phyloP scores from a whole-genome alignment of 2,888 invertebrate species.

The Zonitis immaculata region DNA sequence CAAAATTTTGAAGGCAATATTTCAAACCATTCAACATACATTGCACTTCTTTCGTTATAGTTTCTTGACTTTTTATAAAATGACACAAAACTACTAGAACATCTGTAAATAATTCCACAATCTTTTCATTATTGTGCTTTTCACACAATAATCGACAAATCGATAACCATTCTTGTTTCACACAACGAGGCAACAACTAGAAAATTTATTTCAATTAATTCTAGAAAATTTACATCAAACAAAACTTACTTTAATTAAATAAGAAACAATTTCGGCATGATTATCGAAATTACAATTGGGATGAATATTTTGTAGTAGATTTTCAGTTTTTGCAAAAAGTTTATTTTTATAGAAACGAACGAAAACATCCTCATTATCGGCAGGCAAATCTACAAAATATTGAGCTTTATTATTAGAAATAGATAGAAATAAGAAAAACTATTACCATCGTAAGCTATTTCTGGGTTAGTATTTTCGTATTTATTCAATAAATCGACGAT shows the following conservation, averaged over 20 bases:
- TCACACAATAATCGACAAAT: slow-evolving; percentile 30
- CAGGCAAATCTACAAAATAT: too few species aligned
- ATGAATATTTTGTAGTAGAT: slow-evolving; percentile 21
- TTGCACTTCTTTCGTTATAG: slow-evolving; percentile 17
- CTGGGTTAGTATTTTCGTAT: neutral
- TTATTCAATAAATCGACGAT: slow-evolving; percentile 23
- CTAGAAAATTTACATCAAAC: neutral
- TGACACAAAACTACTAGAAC: slow-evolving; percentile 38
- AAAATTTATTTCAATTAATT: slow-evolving; percentile 4
- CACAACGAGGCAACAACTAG: slow-evolving; percentile 38
- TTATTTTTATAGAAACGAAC: slow-evolving; percentile 17
- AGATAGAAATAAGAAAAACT: neutral
- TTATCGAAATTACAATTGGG: slow-evolving; percentile 24
- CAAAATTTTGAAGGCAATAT: slow-evolving; percentile 38
- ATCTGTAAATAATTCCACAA: slow-evolving; percentile 35
- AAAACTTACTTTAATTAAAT: slow-evolving; percentile 28
- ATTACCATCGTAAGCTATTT: neutral
- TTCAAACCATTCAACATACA: slow-evolving; percentile 29
- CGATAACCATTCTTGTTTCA: slow-evolving; percentile 37
- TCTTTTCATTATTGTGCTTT: slow-evolving; percentile 25
- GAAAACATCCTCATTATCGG: slow-evolving; percentile 17
- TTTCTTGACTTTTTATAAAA: slow-evolving; percentile 32
- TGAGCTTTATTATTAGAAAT: too few species aligned
- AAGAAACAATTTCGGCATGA: slow-evolving; percentile 27
- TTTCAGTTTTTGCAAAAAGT: slow-evolving; percentile 5